Evolutionary conservation across 2,888 invertebrate species (phyloP).

Genomic region (Belgica antarctica): DNA sequence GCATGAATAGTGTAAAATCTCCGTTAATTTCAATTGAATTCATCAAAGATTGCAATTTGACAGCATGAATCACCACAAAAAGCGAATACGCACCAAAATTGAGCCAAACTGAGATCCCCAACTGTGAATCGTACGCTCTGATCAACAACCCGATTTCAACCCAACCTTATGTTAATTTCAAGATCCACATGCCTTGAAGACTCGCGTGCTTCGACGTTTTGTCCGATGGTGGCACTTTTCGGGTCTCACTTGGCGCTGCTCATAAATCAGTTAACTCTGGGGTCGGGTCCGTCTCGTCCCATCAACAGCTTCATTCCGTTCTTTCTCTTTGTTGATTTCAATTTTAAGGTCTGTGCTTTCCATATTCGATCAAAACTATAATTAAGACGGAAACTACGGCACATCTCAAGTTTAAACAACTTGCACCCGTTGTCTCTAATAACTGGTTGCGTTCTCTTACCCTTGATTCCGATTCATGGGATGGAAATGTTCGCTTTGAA

Average conservation of each 20-base stretch:
- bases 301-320: slow-evolving; percentile 13
- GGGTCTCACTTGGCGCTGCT: slow-evolving; percentile 23
- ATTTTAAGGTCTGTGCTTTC: no score
- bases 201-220: slow-evolving; percentile 2
- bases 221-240: slow-evolving; percentile 1
- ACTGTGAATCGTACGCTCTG: not conserved
- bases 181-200: not conserved
- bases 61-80: slow-evolving; percentile 21
- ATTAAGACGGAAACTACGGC: slow-evolving; percentile 41
- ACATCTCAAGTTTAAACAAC: not conserved
- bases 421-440: slow-evolving; percentile 44
- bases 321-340: not conserved
- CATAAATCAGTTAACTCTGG: slow-evolving; percentile 27
- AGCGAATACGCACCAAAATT: not conserved
- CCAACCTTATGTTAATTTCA: not conserved
- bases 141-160: not conserved
- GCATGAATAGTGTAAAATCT: no score
- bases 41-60: slow-evolving; percentile 27
- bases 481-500: not conserved
- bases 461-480: slow-evolving; percentile 18
- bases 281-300: not conserved
- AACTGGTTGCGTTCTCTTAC: slow-evolving; percentile 30
- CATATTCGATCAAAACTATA: slow-evolving; percentile 32
- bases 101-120: not conserved
- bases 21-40: not conserved